These are phyloP conservation scores for Laticauda laticaudata DNA, from an alignment of 2,113 vertebrate species.

Conservation along the genomic window DNA sequence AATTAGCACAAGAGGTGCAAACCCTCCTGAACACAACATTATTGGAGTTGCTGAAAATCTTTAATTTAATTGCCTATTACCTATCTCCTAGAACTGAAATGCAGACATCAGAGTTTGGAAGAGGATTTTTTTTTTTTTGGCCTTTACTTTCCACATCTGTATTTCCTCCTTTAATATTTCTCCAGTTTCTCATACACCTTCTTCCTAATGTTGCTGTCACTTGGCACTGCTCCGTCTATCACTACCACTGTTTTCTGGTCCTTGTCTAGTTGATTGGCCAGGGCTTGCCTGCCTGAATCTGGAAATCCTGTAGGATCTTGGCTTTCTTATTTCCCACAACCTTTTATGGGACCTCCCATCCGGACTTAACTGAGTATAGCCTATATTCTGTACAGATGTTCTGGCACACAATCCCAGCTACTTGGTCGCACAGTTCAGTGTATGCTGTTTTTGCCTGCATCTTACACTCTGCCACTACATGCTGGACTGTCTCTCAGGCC, in stretches of 20 bases:
- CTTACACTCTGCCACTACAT: not conserved
- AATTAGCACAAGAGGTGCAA: not conserved
- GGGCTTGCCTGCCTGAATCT: not conserved
- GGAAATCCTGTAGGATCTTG: not conserved
- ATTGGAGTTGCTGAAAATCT: not conserved
- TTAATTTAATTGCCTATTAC: not conserved
- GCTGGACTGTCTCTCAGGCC: not conserved
- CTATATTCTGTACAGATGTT: not conserved
- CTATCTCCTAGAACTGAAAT: not conserved
- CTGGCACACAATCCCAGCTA: not conserved
- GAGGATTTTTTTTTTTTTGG: not conserved
- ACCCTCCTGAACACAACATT: not conserved
- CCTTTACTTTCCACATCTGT: not conserved
- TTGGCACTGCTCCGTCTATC: not conserved
- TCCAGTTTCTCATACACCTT: not conserved
- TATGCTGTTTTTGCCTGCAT: not conserved
- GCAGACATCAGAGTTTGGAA: not conserved
- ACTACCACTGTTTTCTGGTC: not conserved
- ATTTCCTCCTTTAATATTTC: not conserved
- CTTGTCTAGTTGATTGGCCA: not conserved
- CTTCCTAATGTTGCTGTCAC: not conserved
- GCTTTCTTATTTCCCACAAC: not conserved
- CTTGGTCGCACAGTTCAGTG: not conserved
- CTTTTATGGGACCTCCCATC: not conserved
- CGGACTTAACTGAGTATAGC: not conserved